phyloP scores from a whole-genome alignment of 1,140 invertebrate genomes.

The Pseudomyrmex cubaensis region DNA sequence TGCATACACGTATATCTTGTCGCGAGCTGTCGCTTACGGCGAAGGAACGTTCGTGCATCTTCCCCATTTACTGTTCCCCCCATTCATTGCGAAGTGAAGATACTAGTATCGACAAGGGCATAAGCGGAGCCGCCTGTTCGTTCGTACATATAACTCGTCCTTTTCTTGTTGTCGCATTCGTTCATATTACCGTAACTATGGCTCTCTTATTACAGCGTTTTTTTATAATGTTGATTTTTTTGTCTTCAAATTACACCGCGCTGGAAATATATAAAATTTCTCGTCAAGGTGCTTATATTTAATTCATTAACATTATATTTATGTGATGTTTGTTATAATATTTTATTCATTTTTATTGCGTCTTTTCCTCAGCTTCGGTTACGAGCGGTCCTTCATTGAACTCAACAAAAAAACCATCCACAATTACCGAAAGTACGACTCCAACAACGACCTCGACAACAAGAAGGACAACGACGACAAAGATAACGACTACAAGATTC shows the following conservation, averaged over 20 bases:
- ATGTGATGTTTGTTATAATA: not conserved
- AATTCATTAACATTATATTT: not conserved
- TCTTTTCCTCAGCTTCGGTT: slow-evolving; percentile 8
- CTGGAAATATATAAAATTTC: slow-evolving; percentile 20
- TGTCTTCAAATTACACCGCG: not conserved
- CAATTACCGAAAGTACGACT: slow-evolving; percentile 37
- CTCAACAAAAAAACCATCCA: slow-evolving; percentile 55
- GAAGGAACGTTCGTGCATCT: slow-evolving; percentile 20
- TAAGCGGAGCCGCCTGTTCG: not conserved
- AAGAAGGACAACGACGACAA: slow-evolving; percentile 23
- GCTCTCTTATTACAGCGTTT: not conserved
- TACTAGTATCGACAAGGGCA: slow-evolving; percentile 22
- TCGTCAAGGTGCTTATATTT: not conserved
- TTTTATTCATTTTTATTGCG: not conserved
- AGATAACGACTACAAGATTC: slow-evolving; percentile 29
- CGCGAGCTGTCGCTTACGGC: slow-evolving; percentile 48
- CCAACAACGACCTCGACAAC: slow-evolving; percentile 60
- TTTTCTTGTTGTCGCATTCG: not conserved
- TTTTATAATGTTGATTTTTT: slow-evolving; percentile 4
- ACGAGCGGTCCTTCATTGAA: slow-evolving; percentile 16
- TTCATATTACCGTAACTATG: slow-evolving; percentile 13
- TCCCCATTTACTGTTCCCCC: slow-evolving; percentile 26
- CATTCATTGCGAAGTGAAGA: not conserved
- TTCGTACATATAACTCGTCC: not conserved
- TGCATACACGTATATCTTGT: slow-evolving; percentile 38